These are phyloP conservation scores for Clusia tigrina DNA, from an alignment of 2,888 invertebrate species.

Conservation along the genomic window DNA sequence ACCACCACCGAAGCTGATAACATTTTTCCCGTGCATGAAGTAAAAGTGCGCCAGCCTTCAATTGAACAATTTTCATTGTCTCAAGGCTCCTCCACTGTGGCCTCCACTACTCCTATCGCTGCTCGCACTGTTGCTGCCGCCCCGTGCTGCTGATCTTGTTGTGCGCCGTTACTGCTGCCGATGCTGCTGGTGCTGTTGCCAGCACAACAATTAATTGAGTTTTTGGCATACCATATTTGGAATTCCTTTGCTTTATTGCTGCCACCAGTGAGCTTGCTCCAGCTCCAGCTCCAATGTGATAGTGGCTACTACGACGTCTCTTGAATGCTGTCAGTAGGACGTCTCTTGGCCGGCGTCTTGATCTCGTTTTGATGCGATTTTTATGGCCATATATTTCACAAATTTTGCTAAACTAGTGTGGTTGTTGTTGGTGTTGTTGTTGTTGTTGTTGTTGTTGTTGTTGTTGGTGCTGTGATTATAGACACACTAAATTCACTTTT, in stretches of 20 bases:
- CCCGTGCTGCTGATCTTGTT: neutral
- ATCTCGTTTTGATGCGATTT: no score
- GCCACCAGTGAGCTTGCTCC: no score
- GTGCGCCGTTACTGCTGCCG: neutral
- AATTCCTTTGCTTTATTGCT: neutral
- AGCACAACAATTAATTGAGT: neutral
- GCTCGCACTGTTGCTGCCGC: neutral
- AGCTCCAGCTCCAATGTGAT: neutral
- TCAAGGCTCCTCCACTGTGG: neutral
- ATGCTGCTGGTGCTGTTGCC: neutral
- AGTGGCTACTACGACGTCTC: neutral
- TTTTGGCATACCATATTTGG: neutral
- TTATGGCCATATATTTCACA: no score
- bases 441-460: neutral
- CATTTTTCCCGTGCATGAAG: neutral
- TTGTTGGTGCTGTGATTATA: neutral
- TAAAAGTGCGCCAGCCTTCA: neutral
- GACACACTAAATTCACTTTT: neutral
- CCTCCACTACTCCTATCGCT: no score
- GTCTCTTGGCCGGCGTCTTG: no score
- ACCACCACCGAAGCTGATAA: no score
- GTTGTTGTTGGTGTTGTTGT: conserved; percentile 1
- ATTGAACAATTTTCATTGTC: conserved; percentile 6
- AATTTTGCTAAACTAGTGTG: no score
- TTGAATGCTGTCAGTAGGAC: neutral